phyloP scores from a whole-genome alignment of 2,797 vertebrate genomes.

The Pipistrellus kuhlii region DNA sequence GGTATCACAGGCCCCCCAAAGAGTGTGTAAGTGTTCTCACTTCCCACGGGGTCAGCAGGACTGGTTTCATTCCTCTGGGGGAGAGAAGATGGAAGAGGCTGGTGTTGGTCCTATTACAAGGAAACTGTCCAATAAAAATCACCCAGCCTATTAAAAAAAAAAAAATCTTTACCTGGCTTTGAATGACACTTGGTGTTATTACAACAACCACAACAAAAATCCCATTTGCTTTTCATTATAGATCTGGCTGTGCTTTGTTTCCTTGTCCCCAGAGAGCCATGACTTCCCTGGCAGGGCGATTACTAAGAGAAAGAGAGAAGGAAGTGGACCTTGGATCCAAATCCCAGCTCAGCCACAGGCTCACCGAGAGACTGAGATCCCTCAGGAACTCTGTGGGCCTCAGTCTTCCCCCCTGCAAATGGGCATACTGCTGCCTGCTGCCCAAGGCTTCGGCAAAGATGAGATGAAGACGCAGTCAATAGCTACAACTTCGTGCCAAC shows the following conservation, averaged over 20 bases:
- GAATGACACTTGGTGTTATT: slow-evolving; percentile 45
- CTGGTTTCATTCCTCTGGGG: background rate
- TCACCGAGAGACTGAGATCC: rapidly evolving
- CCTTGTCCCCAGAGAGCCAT: slow-evolving; percentile 11
- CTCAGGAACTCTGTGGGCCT: too few relatives aligned
- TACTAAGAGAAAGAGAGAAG: background rate
- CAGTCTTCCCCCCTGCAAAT: background rate
- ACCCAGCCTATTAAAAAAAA: slow-evolving; percentile 14
- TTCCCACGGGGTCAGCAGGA: too few relatives aligned
- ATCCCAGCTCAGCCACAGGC: background rate
- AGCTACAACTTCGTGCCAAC: rapidly evolving
- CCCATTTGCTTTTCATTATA: slow-evolving; percentile 73
- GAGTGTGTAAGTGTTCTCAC: rapidly evolving
- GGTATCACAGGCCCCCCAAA: rapidly evolving
- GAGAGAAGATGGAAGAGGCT: background rate
- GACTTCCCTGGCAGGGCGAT: background rate
- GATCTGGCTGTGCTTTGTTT: slow-evolving; percentile 47
- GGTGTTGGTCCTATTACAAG: background rate
- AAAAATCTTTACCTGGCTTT: slow-evolving; percentile 63
- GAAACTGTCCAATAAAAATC: slow-evolving; percentile 45
- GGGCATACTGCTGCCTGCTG: rapidly evolving
- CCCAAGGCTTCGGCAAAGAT: background rate
- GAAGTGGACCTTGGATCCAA: background rate
- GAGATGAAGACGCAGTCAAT: rapidly evolving
- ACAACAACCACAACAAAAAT: slow-evolving; percentile 40